A percentile compares a stretch with the other conserved stretches of the same genome.
Conservation (phyloP, 2,113 vertebrate species). For the Charina bottae region DNA sequence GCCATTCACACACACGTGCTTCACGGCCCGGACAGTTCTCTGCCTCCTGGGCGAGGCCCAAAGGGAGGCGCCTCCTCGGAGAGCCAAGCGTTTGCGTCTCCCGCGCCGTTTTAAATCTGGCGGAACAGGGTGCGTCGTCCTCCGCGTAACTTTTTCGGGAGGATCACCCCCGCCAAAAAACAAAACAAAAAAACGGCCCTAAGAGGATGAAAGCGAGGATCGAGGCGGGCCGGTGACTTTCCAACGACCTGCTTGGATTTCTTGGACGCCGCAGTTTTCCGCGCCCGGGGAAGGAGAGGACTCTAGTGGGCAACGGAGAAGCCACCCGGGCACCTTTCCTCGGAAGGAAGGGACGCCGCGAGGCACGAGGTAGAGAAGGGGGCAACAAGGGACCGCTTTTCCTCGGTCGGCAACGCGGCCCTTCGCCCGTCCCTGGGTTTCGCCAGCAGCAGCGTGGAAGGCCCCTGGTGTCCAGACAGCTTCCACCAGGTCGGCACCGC, state of each 20-base stretch:
- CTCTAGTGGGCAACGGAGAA: not conserved
- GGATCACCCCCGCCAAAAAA: not conserved
- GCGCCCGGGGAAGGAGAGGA: not conserved
- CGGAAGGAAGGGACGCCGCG: not conserved
- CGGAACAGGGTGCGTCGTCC: not conserved
- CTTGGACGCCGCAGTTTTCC: not conserved
- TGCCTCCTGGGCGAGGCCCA: not conserved
- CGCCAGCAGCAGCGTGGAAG: not conserved
- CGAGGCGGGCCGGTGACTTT: not conserved
- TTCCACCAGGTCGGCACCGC: not conserved
- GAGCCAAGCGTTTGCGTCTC: not conserved
- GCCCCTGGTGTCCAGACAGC: not conserved
- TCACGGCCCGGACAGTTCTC: not conserved
- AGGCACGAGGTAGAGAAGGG: not conserved
- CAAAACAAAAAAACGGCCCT: not conserved
- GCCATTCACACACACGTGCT: not conserved
- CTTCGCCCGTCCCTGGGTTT: not conserved
- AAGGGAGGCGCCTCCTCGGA: not conserved
- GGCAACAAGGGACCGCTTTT: not conserved
- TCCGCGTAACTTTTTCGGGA: not conserved
- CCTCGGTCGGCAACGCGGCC: not conserved
- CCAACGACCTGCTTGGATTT: not conserved
- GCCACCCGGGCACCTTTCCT: not conserved
- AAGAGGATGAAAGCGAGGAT: not conserved
- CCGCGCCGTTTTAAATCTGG: not conserved